phyloP scores from a whole-genome alignment of 2,888 invertebrate genomes.

The Torymus aiolomorphi region DNA sequence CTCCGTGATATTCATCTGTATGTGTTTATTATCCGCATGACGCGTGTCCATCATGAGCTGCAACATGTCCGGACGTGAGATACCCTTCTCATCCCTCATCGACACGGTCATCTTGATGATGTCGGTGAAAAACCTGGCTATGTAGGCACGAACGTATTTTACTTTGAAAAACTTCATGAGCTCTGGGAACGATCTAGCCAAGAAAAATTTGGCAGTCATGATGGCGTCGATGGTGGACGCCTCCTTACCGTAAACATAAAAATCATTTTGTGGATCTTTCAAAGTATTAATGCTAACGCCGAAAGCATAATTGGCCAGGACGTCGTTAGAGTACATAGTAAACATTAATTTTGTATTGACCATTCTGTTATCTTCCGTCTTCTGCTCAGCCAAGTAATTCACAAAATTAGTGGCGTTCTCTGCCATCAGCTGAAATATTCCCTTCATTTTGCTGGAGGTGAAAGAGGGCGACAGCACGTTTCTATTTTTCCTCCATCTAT shows the following conservation, averaged over 20 bases:
- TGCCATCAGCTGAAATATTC: no score
- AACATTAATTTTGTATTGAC: conserved; percentile 74
- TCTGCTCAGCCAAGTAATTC: no score
- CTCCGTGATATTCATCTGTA: conserved; percentile 67
- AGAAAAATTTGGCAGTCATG: conserved; percentile 55
- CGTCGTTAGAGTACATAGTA: conserved; percentile 73
- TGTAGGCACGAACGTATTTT: conserved; percentile 47
- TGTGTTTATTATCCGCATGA: conserved; percentile 51
- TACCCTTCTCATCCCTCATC: conserved; percentile 60
- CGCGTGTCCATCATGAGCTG: conserved; percentile 68
- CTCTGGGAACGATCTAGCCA: conserved; percentile 53
- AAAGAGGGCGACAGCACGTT: conserved; percentile 1
- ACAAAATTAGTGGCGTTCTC: no score
- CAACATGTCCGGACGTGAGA: conserved; percentile 66
- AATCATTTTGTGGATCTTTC: conserved; percentile 68
- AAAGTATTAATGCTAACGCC: conserved; percentile 73
- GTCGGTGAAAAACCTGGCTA: conserved; percentile 59
- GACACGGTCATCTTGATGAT: conserved; percentile 55
- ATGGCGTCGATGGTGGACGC: conserved; percentile 58
- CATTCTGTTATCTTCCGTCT: conserved; percentile 3
- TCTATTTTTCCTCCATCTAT: conserved; percentile 74
- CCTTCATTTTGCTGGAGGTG: no score
- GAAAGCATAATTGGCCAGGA: conserved; percentile 76
- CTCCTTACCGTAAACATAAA: conserved; percentile 67
- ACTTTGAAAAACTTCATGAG: conserved; percentile 55